A percentile compares a stretch with the other conserved stretches of the same genome.
phyloP scores from a whole-genome alignment of 1,140 invertebrate genomes.

The Nephila pilipes region DNA sequence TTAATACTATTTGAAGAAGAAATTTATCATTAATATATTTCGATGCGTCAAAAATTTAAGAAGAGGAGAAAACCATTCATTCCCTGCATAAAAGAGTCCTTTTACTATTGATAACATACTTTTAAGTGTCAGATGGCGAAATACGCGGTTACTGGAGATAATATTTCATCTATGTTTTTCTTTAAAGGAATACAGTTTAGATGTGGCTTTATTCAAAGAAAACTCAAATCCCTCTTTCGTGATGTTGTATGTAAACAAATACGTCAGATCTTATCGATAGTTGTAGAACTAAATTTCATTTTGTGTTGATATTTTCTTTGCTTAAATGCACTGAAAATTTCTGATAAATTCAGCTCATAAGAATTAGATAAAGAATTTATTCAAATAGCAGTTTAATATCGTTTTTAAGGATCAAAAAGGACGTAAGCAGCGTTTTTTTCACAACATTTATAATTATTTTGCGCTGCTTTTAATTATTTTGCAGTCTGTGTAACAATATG shows the following conservation, averaged over 20 bases:
- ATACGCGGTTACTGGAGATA: neutral
- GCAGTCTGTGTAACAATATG: no score
- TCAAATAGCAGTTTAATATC: no score
- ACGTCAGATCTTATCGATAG: neutral
- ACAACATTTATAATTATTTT: no score
- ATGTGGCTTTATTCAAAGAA: neutral
- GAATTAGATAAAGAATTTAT: neutral
- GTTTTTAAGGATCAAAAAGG: no score
- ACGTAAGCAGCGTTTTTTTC: no score
- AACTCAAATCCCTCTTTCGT: neutral
- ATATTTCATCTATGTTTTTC: neutral
- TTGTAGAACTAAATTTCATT: neutral
- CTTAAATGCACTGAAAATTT: neutral
- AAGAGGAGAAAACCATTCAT: neutral
- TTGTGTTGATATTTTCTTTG: neutral
- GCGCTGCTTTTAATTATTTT: no score
- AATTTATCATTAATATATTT: constrained; percentile 23
- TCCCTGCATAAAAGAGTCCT: neutral
- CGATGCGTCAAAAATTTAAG: constrained; percentile 21
- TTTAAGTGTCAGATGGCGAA: constrained; percentile 26
- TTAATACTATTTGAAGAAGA: neutral
- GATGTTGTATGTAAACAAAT: neutral
- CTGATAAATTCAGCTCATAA: no score
- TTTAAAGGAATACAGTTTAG: neutral
- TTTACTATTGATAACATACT: neutral